A percentile compares a stretch with the other conserved stretches of the same genome.
Conservation (phyloP, 2,113 vertebrate genomes). For the Percopsis transmontana region DNA sequence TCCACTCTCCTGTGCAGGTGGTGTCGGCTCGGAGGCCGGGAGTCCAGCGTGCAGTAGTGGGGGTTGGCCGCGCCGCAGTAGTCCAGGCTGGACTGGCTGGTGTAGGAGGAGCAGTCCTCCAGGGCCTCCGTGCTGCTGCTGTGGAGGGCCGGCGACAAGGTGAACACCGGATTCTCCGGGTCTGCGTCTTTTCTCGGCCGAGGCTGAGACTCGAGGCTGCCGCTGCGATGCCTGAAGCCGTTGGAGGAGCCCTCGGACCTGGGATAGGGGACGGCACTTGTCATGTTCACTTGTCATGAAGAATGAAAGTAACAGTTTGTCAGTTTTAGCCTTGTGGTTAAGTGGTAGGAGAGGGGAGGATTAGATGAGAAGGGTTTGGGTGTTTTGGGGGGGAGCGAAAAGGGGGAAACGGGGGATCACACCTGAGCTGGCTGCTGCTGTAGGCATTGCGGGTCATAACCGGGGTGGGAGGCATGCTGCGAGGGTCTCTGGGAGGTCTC, state of each 20-base stretch:
- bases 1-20: constrained; percentile 84
- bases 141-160: constrained; percentile 84
- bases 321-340: too few species aligned
- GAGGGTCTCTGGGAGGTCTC: constrained; percentile 81
- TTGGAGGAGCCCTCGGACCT: constrained; percentile 84
- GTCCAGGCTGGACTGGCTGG: constrained; percentile 91
- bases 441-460: constrained; percentile 92
- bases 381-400: constrained; percentile 1
- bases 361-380: not conserved
- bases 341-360: not conserved
- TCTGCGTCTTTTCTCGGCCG: constrained; percentile 77
- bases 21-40: constrained; percentile 73
- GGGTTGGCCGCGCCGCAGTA: constrained; percentile 77
- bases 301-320: not conserved
- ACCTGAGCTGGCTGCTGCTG: constrained; percentile 95
- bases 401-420: constrained; percentile 42
- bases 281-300: not conserved
- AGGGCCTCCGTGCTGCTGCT: constrained; percentile 92
- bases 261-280: constrained; percentile 23
- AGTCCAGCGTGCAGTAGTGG: constrained; percentile 82
- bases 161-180: constrained; percentile 81
- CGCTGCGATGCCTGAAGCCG: constrained; percentile 88
- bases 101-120: constrained; percentile 91
- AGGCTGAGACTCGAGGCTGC: constrained; percentile 90
- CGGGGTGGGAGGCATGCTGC: constrained; percentile 89